A percentile compares a stretch with the other conserved stretches of the same genome.
Conservation (phyloP, 2,113 vertebrate genomes). For the Pogona vitticeps region DNA sequence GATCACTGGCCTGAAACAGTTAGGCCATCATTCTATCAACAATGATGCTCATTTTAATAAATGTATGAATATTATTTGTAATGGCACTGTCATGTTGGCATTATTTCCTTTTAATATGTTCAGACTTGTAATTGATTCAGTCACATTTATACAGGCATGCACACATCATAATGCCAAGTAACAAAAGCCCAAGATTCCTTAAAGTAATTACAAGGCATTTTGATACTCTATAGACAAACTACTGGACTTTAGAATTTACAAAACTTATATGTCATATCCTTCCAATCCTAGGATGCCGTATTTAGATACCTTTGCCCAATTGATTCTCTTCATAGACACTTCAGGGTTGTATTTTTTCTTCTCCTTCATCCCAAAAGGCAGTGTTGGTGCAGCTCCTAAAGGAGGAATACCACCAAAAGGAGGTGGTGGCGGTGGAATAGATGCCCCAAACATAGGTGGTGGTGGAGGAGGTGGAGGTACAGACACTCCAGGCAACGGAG, state of each 20-base stretch:
- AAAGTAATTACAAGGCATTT: not conserved
- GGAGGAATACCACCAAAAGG: constrained; percentile 57
- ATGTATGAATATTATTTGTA: too few species aligned
- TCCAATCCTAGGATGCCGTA: fast-evolving
- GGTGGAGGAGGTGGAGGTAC: constrained; percentile 72
- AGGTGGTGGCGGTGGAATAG: constrained; percentile 64
- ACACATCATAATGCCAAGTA: not conserved
- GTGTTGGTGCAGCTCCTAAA: constrained; percentile 22
- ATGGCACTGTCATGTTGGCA: too few species aligned
- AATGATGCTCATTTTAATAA: not conserved
- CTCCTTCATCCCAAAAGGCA: constrained; percentile 91
- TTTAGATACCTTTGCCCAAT: constrained; percentile 93
- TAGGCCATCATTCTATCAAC: not conserved
- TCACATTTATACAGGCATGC: not conserved
- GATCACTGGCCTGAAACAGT: not conserved
- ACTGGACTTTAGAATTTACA: not conserved
- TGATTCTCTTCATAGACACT: constrained; percentile 91
- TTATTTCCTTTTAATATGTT: too few species aligned
- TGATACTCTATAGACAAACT: not conserved
- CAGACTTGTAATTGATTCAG: not conserved
- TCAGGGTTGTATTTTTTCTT: constrained; percentile 94
- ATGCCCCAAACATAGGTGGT: constrained; percentile 64
- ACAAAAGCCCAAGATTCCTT: not conserved
- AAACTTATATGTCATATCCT: too few species aligned
- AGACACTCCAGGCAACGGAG: constrained; percentile 74